phyloP scores from a whole-genome alignment of 2,888 invertebrate species.

The Liopterus haemorrhoidalis region DNA sequence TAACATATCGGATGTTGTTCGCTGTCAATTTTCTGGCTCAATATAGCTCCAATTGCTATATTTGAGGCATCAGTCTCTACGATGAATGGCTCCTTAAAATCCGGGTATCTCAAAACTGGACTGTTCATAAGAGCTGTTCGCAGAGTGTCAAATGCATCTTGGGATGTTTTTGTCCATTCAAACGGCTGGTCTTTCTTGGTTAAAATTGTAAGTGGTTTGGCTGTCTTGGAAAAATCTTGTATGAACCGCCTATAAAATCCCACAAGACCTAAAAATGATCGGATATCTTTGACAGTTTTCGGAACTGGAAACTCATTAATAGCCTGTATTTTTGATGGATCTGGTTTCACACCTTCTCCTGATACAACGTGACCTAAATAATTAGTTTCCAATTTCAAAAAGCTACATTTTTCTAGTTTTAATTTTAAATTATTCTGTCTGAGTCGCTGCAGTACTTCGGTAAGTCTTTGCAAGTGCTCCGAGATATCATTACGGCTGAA shows the following conservation, averaged over 20 bases:
- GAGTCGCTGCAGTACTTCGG: conserved; percentile 10
- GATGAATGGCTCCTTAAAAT: conserved; percentile 12
- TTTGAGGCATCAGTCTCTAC: conserved; percentile 12
- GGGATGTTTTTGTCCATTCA: neutral
- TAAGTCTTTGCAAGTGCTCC: conserved; percentile 14
- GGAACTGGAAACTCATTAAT: conserved; percentile 25
- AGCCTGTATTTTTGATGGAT: conserved; percentile 20
- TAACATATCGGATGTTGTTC: conserved; percentile 26
- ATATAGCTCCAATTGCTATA: conserved; percentile 5
- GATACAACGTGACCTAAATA: conserved; percentile 27
- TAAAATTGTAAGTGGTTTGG: conserved; percentile 21
- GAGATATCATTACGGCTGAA: conserved; percentile 10
- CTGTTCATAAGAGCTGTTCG: neutral
- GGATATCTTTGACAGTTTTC: conserved; percentile 25
- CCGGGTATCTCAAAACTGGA: conserved; percentile 6
- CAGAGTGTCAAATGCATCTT: conserved; percentile 10
- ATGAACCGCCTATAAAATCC: conserved; percentile 30
- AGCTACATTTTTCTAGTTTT: conserved; percentile 27
- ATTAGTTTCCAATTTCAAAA: conserved; percentile 14
- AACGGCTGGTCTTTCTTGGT: conserved; percentile 10
- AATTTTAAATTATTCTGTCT: conserved; percentile 20
- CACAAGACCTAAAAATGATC: conserved; percentile 28
- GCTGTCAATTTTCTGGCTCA: conserved; percentile 5
- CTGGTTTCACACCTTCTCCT: conserved; percentile 24
- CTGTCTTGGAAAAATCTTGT: conserved; percentile 25